These are phyloP conservation scores for Neolamprologus caudopunctatus DNA, from an alignment of 2,113 vertebrate genomes.

Conservation along the genomic window DNA sequence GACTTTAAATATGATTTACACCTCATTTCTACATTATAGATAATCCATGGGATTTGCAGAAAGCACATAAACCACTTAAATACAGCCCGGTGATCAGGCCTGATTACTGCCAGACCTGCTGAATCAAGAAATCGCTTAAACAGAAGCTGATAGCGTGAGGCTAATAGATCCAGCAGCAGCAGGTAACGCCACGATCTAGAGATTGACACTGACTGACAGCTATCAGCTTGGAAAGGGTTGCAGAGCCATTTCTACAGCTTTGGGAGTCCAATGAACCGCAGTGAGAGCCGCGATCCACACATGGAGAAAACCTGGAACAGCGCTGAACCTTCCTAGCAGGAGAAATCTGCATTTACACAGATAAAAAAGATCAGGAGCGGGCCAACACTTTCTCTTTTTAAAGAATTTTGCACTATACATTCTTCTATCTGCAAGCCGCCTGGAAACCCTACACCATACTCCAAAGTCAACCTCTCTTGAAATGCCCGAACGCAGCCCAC, in stretches of 20 bases:
- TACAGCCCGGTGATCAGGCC: not conserved
- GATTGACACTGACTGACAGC: not conserved
- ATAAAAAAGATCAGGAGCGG: not conserved
- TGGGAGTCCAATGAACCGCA: not conserved
- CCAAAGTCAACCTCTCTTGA: not conserved
- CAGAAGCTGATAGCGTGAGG: not conserved
- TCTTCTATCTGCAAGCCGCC: not conserved
- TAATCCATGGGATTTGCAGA: not conserved
- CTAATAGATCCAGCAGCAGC: not conserved
- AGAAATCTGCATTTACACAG: not conserved
- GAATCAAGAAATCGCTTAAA: not conserved
- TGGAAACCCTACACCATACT: not conserved
- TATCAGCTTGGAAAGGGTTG: not conserved
- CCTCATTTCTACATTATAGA: not conserved
- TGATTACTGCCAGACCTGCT: not conserved
- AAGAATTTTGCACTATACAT: not conserved
- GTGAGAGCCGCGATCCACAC: not conserved
- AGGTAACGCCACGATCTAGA: not conserved
- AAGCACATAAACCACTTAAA: not conserved
- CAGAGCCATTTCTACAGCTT: not conserved
- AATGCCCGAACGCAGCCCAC: fast-evolving
- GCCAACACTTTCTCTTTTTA: not conserved
- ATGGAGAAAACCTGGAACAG: not conserved
- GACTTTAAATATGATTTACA: not conserved
- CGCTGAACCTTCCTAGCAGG: too few relatives aligned